Evolutionary conservation across 1,140 invertebrate species (phyloP), one percentile per base, ranked within the genome.

Genomic region (Drosophila seguyi): DNA sequence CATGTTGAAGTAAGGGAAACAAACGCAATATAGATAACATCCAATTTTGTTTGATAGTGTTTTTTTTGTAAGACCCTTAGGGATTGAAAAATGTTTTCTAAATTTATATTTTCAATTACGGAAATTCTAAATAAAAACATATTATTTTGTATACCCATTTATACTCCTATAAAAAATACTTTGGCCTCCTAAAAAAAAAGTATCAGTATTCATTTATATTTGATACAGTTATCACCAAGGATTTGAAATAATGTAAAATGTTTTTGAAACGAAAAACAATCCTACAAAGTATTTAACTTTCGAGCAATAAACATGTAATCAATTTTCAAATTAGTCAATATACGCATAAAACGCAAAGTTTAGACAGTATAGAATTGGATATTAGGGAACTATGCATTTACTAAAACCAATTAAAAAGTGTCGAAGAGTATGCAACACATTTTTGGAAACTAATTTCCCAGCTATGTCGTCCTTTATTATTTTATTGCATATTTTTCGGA

Each of bases 1-100:
- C 55, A 90, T 93, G 81, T 62, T 92, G 58, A 91, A 91, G 92
- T 93, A 74, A 82, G 81, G 22, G 11, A 22, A 47, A 47, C 5
- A 47, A 1, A 25, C 1, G 16, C 16, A 16, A 25, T 8, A 47
- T 25, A n/a, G n/a, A n/a, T 0, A 18, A 22, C 14, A 44, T 44
- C 5, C 13, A 13, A 14, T 22, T 47, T 6, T 25, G 13, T 22
- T 14, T 22, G 0, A 45, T 25, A 25, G 3, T 13, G 10, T 13
- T 6, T 14, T 29, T 29, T 29, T 29, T 50, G 10, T 18, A 11
- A n/a, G 3, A 25, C 6, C 13, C 3, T 27, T n/a, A 3, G 25
- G 4, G 16, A 34, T 4, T n/a, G 4, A 16, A 47, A 47, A 27
- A 27, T 47, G 1, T 11, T 29, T 48, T 27, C 1, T n/a, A 29